Evolutionary conservation across 2,797 vertebrate genomes (phyloP), one percentile per base, ranked within the genome.

Genomic region (Manis pentadactyla): DNA sequence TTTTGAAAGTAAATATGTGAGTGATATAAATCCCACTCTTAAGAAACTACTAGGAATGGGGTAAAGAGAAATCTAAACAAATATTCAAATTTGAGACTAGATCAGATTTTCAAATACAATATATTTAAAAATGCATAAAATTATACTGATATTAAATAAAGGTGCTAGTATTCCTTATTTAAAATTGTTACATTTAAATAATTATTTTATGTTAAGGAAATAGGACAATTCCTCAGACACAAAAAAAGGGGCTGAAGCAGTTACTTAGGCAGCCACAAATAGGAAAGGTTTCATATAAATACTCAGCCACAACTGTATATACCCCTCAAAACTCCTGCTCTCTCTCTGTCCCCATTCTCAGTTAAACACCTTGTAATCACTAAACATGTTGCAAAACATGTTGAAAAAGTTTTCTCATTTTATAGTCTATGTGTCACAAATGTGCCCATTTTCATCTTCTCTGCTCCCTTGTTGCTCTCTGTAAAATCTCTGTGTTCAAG

Each of bases 141-240:
- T 89, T 81, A 25, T 0, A 42, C 19, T 59, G 37, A 57, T 25
- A 79, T 46, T 63, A 69, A 74, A 49, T 49, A 74, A 89, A 64
- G 1, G 66, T 49, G 10, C 51, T 51, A 84, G 37, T 66, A 37
- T 31, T 68, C 1, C 34, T 69, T 69, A 90, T 85, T 94, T 88
- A 7, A 82, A 71, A 49, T 15, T 31, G 55, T 64, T 55, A 25
- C 27, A 69, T 84, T 87, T 51, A 66, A 63, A 61, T 3, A 90
- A 93, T 74, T 94, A 74, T 73, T 90, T 84, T 90, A 23, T n/a
- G 25, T 77, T 39, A 59, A 79, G 11, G 14, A 74, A 90, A 93
- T n/a, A 71, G 4, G 64, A 78, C 9, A 79, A 34, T 68, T 96
- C 5, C 2, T 73, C 18, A 87, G 21, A 27, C 19, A 55, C 4